Percentiles rank a stretch among this genome's conserved stretches.
These are phyloP conservation scores for Cheumatopsyche charites DNA, from an alignment of 1,140 invertebrate genomes.

Conservation along the genomic window DNA sequence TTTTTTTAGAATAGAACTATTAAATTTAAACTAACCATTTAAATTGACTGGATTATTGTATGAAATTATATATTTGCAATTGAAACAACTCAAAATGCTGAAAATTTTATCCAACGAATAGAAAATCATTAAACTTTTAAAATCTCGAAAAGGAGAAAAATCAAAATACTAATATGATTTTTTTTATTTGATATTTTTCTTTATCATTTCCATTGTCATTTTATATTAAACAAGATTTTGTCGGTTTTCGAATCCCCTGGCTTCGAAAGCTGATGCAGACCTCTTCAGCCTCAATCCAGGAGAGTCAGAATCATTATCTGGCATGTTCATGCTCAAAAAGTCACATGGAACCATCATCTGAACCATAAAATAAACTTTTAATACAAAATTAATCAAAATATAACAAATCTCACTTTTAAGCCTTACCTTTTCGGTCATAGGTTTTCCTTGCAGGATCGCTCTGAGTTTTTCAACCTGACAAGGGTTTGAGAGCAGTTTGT, in stretches of 20 bases:
- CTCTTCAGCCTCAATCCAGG: constrained; percentile 41
- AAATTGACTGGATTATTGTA: too few species aligned
- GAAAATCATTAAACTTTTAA: not conserved
- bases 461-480: constrained; percentile 61
- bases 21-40: too few species aligned
- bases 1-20: too few species aligned
- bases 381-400: not conserved
- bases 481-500: constrained; percentile 54
- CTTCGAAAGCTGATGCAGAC: constrained; percentile 25
- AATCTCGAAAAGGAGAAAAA: not conserved
- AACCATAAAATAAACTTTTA: constrained; percentile 8
- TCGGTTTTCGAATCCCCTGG: constrained; percentile 23
- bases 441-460: constrained; percentile 60
- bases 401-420: too few species aligned
- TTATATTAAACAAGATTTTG: constrained; percentile 14
- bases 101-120: too few species aligned
- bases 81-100: too few species aligned
- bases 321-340: constrained; percentile 36
- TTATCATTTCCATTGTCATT: constrained; percentile 13
- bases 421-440: constrained; percentile 60
- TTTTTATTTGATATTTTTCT: not conserved
- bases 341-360: constrained; percentile 44
- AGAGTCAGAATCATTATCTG: constrained; percentile 37
- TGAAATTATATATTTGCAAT: too few species aligned
- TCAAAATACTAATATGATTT: not conserved